phyloP scores from a whole-genome alignment of 2,797 vertebrate genomes.

The Gallirallus australis region DNA sequence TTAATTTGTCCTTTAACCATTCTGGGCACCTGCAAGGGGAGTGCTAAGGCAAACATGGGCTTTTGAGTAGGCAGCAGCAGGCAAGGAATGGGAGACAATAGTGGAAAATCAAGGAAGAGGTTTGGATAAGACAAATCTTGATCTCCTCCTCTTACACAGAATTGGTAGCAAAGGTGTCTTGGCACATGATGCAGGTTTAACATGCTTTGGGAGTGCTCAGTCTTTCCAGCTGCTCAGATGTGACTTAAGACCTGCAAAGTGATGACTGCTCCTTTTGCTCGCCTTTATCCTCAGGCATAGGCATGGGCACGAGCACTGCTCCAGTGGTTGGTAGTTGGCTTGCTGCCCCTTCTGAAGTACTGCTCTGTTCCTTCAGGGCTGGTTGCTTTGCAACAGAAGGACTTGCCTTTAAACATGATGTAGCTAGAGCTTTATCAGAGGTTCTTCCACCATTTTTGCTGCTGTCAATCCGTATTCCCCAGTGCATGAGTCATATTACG shows the following conservation, averaged over 20 bases:
- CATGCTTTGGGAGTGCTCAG: background rate
- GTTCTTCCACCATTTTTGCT: background rate
- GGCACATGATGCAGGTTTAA: background rate
- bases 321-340: fast-evolving
- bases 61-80: background rate
- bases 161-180: background rate
- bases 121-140: background rate
- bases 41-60: fast-evolving
- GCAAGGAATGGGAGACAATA: background rate
- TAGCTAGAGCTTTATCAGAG: background rate
- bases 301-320: background rate
- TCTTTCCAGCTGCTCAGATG: background rate
- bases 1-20: background rate
- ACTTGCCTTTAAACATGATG: background rate
- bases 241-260: background rate
- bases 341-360: background rate
- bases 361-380: background rate
- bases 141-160: background rate
- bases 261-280: background rate
- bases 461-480: background rate
- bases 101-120: background rate
- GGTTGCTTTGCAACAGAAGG: background rate
- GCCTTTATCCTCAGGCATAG: background rate
- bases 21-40: background rate
- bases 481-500: background rate